Evolutionary conservation across 1,140 invertebrate species (phyloP).

Genomic region (Rhysida immarginata): DNA sequence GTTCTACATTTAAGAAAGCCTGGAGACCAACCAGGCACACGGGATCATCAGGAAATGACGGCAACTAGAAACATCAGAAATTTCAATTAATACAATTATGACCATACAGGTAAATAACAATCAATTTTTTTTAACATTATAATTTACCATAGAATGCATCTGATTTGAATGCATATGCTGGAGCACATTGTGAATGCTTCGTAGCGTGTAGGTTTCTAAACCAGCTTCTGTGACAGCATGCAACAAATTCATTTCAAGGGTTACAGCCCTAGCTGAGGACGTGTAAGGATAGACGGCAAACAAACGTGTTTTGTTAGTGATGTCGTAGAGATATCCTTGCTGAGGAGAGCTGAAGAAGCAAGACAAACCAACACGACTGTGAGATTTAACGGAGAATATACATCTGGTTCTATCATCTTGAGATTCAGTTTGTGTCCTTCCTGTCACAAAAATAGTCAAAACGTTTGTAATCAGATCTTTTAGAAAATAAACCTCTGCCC

Average conservation of each 20-base stretch:
- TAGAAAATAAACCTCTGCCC: too few species aligned
- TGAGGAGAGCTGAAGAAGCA: conserved; percentile 35
- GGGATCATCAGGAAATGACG: conserved; percentile 42
- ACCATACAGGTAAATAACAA: background rate
- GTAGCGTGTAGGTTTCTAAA: conserved; percentile 57
- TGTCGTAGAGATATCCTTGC: conserved; percentile 42
- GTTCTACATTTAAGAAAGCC: conserved; percentile 53
- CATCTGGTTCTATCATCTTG: too few species aligned
- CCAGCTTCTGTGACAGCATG: conserved; percentile 60
- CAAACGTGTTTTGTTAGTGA: conserved; percentile 22
- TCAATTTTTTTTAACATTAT: background rate
- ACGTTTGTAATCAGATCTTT: too few species aligned
- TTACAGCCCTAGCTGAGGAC: conserved; percentile 45
- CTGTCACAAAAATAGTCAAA: too few species aligned
- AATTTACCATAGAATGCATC: background rate
- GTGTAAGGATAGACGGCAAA: conserved; percentile 47
- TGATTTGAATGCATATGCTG: too few species aligned
- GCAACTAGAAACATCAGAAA: conserved; percentile 29
- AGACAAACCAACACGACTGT: background rate
- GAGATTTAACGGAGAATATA: too few species aligned
- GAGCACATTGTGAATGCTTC: conserved; percentile 36
- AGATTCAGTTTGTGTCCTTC: too few species aligned
- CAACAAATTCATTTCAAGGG: conserved; percentile 48
- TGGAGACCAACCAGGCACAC: conserved; percentile 53
- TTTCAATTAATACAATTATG: background rate